Evolutionary conservation across 2,113 vertebrate genomes (phyloP).

Genomic region (Rhinopomastus cyanomelas): DNA sequence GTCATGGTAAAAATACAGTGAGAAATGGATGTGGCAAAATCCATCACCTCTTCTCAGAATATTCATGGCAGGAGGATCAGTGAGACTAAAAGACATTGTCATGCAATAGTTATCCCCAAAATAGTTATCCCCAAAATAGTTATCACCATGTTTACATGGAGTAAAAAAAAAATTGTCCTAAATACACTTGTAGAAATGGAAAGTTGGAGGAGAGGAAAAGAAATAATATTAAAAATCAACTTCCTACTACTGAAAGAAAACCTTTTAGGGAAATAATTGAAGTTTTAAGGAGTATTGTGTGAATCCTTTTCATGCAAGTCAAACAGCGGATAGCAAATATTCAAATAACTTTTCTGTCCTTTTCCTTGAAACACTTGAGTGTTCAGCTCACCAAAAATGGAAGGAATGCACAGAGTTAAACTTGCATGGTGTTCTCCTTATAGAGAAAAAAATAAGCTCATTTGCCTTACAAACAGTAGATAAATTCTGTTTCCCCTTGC

Average conservation of each 20-base stretch:
- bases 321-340: background rate
- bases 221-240: background rate
- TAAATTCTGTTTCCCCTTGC: background rate
- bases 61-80: background rate
- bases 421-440: background rate
- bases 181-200: background rate
- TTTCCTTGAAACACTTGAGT: background rate
- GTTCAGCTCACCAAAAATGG: background rate
- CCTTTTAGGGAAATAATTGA: background rate
- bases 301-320: background rate
- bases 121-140: background rate
- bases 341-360: background rate
- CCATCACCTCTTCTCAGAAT: background rate
- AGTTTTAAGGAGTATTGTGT: background rate
- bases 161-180: background rate
- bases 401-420: background rate
- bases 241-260: background rate
- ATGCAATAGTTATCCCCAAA: background rate
- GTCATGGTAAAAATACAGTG: background rate
- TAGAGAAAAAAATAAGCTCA: background rate
- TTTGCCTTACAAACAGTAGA: background rate
- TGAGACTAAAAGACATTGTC: background rate
- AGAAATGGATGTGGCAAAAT: background rate
- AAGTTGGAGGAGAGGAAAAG: background rate
- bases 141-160: background rate